Evolutionary conservation across 2,113 vertebrate genomes (phyloP).

Genomic region (Hyaena hyaena): DNA sequence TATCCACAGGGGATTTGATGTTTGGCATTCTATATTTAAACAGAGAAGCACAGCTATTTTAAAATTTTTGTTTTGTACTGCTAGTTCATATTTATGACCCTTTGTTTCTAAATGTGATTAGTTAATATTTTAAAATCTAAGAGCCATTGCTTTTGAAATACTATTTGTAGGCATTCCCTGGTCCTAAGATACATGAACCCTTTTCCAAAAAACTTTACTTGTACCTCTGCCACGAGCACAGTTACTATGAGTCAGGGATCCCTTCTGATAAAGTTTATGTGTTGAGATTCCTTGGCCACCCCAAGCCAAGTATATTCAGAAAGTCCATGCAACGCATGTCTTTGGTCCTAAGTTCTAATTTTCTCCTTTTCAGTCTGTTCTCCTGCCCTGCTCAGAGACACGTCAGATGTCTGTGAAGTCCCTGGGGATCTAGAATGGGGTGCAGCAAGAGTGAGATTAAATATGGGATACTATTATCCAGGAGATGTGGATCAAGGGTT

Average conservation of each 20-base stretch:
- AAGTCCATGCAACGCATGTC: background rate
- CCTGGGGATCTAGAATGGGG: background rate
- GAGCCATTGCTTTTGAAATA: background rate
- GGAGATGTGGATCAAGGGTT: background rate
- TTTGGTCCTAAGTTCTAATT: background rate
- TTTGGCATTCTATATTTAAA: background rate
- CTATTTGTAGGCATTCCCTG: background rate
- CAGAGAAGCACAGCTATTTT: background rate
- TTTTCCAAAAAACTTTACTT: background rate
- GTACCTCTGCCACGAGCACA: background rate
- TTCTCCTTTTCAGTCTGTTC: background rate
- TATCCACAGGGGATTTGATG: background rate
- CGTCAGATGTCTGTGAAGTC: background rate
- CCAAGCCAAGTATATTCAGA: background rate
- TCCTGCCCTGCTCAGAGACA: background rate
- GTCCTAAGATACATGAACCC: fast-evolving
- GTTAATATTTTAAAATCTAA: background rate
- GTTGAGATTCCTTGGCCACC: background rate
- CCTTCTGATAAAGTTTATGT: background rate
- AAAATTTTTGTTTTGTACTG: background rate
- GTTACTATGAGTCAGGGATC: background rate
- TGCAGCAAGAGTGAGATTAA: background rate
- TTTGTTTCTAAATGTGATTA: background rate
- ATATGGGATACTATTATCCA: background rate
- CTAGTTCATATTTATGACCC: background rate